A percentile compares a stretch with the other conserved stretches of the same genome.
These are phyloP conservation scores for Phrynosoma platyrhinos DNA, from an alignment of 2,113 vertebrate species.

Conservation along the genomic window DNA sequence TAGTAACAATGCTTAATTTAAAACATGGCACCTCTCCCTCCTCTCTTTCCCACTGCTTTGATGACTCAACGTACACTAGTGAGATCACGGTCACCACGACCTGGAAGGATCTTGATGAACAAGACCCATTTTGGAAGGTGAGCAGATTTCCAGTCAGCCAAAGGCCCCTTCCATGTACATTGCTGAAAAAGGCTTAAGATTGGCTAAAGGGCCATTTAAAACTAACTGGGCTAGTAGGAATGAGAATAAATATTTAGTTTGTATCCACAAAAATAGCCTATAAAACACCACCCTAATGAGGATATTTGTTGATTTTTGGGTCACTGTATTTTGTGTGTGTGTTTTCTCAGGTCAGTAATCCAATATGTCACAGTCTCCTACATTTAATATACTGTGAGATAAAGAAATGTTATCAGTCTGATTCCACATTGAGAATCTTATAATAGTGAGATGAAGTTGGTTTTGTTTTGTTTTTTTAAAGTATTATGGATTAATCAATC, in stretches of 20 bases:
- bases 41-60: neutral
- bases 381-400: neutral
- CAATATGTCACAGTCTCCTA: conserved; percentile 4
- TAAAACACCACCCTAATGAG: neutral
- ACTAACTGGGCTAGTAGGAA: neutral
- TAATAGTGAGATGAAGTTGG: neutral
- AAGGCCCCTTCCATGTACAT: conserved; percentile 11
- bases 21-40: conserved; percentile 39
- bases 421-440: neutral
- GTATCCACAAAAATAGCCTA: conserved; percentile 23
- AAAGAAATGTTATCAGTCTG: neutral
- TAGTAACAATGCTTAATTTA: conserved; percentile 32
- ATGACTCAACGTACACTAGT: conserved; percentile 65
- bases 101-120: conserved; percentile 51
- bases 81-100: conserved; percentile 70
- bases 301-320: conserved; percentile 17
- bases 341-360: conserved; percentile 1
- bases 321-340: neutral
- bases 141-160: conserved; percentile 39
- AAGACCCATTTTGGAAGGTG: conserved; percentile 63
- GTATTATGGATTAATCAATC: neutral
- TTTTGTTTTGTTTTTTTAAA: neutral
- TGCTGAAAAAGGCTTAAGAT: conserved; percentile 9
- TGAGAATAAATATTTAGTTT: conserved; percentile 33
- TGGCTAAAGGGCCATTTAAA: neutral